Base-by-base conservation (phyloP, 2,888 invertebrate species). In the Andrena haemorrhoa region DNA sequence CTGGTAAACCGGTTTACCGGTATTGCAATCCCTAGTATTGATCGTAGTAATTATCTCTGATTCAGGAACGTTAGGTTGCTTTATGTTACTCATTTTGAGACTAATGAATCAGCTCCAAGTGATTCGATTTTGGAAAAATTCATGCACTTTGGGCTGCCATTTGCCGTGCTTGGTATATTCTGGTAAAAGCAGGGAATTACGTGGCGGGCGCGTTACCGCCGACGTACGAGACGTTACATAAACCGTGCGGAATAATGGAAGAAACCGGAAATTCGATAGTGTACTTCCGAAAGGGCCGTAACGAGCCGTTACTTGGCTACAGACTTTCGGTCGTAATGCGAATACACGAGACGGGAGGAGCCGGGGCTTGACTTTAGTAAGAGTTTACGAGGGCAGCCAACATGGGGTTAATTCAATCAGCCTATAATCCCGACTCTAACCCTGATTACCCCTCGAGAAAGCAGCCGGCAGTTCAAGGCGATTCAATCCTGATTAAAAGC, bases 311-410 rank as follows among this genome's bases (percentile, higher is more conserved):
- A 90, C 88, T 86, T 82, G 88, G 89, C 75, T 88, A 86, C 86
- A 88, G 88, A 84, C 86, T 91, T 90, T 90, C 89, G 86, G 86
- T 83, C 89, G 87, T 89, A 92, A 92, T 90, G 91, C 90, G 91
- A 89, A 88, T 89, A 93, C 93, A 93, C 88, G 92, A 89, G 92
- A 93, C 93, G 91, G 93, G 93, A 92, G 94, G 94, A 93, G 92
- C 88, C 81, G 83, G 85, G 86, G 86, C 87, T 89, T 90, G 92
- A 92, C 92, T 92, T 92, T 91, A 90, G 91, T 90, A 93, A 92
- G 92, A 93, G 92, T 94, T 94, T 94, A 94, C 92, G 94, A 93
- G 92, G 91, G 87, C 91, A 89, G 90, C 90, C 89, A 90, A 92
- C 89, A 90, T 88, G 90, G 89, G 91, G 92, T 93, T 93, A 93